Conservation (phyloP, 1,140 invertebrate genomes). For the Campoletis sonorensis region DNA sequence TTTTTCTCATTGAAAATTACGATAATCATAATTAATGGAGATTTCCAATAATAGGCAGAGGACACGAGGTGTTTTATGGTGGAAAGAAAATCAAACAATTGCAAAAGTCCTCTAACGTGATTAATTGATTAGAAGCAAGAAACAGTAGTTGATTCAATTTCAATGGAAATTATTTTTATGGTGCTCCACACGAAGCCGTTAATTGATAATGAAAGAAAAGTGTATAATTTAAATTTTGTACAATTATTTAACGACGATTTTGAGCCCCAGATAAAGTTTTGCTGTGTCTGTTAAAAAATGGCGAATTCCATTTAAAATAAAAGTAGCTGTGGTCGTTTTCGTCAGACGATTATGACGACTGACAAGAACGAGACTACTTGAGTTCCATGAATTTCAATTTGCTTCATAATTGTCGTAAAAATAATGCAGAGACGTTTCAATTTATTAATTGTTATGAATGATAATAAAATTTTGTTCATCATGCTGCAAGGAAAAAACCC, state of each 20-base stretch:
- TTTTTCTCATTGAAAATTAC: neutral
- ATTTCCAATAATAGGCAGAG: neutral
- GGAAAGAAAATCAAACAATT: too few species aligned
- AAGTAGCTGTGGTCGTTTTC: neutral
- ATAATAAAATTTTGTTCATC: neutral
- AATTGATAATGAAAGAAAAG: too few species aligned
- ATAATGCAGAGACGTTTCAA: neutral
- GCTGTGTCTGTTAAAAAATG: neutral
- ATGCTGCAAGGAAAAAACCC: neutral
- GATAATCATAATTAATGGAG: neutral
- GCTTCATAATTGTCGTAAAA: neutral
- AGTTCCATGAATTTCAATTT: neutral
- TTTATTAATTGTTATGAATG: neutral
- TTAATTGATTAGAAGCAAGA: too few species aligned
- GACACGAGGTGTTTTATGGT: too few species aligned
- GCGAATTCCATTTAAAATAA: neutral
- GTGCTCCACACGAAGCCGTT: too few species aligned
- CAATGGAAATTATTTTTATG: too few species aligned
- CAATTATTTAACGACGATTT: too few species aligned
- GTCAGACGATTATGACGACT: neutral
- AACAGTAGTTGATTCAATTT: too few species aligned
- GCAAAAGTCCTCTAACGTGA: too few species aligned
- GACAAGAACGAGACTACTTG: conserved; percentile 23
- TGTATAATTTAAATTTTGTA: too few species aligned
- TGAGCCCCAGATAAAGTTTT: neutral